Conservation (phyloP, 2,797 vertebrate genomes). For the Halcyon leucocephala region DNA sequence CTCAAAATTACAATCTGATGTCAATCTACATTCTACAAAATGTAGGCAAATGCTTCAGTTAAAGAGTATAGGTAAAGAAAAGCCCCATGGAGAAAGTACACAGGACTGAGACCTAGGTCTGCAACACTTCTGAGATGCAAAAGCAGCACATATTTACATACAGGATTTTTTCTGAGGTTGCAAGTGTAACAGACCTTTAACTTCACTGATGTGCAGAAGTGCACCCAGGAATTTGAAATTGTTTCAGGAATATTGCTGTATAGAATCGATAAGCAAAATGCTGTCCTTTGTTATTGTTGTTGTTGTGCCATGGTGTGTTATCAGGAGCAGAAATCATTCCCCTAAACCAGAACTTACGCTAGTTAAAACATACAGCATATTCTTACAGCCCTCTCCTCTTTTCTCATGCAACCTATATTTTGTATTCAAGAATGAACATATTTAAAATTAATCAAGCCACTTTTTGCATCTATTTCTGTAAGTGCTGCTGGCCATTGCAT, state of each 20-base stretch:
- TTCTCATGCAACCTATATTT: background rate
- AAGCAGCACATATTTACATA: background rate
- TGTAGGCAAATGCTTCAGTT: background rate
- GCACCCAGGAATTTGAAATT: background rate
- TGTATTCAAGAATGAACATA: background rate
- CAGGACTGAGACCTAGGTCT: background rate
- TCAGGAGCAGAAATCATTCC: background rate
- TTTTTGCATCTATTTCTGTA: conserved; percentile 28
- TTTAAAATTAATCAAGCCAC: conserved; percentile 12
- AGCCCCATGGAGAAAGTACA: background rate
- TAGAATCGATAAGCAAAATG: background rate
- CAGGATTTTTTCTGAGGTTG: background rate
- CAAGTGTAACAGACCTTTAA: background rate
- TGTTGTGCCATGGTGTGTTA: background rate
- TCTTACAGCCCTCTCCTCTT: background rate
- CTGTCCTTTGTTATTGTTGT: background rate
- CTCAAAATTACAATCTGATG: background rate
- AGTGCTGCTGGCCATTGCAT: background rate
- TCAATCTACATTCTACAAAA: background rate
- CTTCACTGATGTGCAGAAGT: background rate
- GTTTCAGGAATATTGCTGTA: background rate
- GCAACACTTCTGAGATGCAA: background rate
- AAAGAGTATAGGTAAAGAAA: background rate
- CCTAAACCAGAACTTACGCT: background rate
- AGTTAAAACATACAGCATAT: background rate